Evolutionary conservation across 2,797 vertebrate genomes (phyloP).

Genomic region (Schizopygopsis pylzovi): DNA sequence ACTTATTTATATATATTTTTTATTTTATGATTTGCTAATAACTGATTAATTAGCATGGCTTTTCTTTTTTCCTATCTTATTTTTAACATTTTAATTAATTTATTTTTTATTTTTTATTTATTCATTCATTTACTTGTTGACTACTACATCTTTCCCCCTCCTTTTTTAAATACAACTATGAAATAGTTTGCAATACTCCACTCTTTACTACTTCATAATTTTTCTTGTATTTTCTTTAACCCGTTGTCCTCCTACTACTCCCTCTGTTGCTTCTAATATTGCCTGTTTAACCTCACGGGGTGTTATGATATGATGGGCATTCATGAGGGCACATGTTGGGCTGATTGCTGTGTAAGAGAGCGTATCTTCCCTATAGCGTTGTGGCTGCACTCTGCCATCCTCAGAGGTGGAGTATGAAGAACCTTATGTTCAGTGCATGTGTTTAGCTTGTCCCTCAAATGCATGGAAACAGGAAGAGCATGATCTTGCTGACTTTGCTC

Average conservation of each 20-base stretch:
- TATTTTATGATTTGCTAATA: not conserved
- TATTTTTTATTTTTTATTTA: not conserved
- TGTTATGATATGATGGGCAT: constrained; percentile 34
- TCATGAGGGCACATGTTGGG: constrained; percentile 45
- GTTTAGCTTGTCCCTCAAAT: constrained; percentile 38
- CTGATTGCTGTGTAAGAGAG: constrained; percentile 46
- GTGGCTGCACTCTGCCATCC: constrained; percentile 15
- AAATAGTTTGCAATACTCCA: not conserved
- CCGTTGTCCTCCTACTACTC: not conserved
- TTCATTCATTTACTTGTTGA: not conserved
- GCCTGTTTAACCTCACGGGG: not conserved
- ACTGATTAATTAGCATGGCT: not conserved
- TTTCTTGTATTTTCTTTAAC: not conserved
- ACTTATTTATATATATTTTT: too few relatives aligned
- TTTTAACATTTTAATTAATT: not conserved
- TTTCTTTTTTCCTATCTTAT: not conserved
- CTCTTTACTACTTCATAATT: not conserved
- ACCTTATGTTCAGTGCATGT: constrained; percentile 25
- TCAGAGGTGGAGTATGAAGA: not conserved
- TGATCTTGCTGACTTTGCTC: constrained; percentile 9
- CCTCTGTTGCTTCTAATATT: constrained; percentile 13
- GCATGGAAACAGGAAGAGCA: constrained; percentile 33
- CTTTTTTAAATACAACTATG: not conserved
- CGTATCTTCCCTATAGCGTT: constrained; percentile 35
- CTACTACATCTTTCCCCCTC: not conserved